These are phyloP conservation scores for Acheta domesticus DNA, from an alignment of 2,888 invertebrate genomes.

Conservation along the genomic window DNA sequence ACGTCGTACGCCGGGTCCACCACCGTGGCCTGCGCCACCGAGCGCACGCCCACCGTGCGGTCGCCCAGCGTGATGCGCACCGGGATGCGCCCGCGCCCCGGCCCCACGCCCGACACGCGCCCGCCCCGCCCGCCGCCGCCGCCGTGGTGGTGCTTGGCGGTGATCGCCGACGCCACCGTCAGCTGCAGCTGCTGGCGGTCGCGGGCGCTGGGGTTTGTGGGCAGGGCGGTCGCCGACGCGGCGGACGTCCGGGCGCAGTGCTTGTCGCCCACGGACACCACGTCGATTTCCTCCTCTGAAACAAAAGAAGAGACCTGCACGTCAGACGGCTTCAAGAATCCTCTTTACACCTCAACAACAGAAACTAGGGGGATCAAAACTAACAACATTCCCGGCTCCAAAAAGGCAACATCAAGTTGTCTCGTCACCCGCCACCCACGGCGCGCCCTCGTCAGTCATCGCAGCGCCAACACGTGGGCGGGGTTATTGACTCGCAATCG, in stretches of 20 bases:
- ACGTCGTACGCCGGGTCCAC: constrained; percentile 31
- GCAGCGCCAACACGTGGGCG: no score
- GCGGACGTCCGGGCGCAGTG: constrained; percentile 36
- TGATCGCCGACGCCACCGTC: constrained; percentile 40
- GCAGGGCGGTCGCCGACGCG: constrained; percentile 50
- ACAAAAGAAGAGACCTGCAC: constrained; percentile 29
- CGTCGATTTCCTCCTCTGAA: constrained; percentile 81
- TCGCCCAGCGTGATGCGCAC: constrained; percentile 30
- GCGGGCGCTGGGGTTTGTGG: constrained; percentile 65
- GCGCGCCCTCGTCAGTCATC: no score
- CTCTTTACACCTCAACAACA: not conserved
- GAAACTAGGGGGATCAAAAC: no score
- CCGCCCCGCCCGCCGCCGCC: constrained; percentile 32
- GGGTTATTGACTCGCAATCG: no score
- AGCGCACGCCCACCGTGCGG: not conserved
- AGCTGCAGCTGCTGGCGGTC: constrained; percentile 61
- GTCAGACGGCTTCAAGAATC: not conserved
- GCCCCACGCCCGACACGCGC: constrained; percentile 41
- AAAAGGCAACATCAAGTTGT: no score
- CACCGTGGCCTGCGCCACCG: not conserved
- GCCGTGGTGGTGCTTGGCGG: constrained; percentile 32
- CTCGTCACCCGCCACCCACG: no score
- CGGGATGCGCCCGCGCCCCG: constrained; percentile 35
- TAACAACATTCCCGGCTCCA: no score
- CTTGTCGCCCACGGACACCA: constrained; percentile 60